Evolutionary conservation across 2,888 invertebrate species (phyloP), one percentile per base, ranked within the genome.

Genomic region (Oligia latruncula): DNA sequence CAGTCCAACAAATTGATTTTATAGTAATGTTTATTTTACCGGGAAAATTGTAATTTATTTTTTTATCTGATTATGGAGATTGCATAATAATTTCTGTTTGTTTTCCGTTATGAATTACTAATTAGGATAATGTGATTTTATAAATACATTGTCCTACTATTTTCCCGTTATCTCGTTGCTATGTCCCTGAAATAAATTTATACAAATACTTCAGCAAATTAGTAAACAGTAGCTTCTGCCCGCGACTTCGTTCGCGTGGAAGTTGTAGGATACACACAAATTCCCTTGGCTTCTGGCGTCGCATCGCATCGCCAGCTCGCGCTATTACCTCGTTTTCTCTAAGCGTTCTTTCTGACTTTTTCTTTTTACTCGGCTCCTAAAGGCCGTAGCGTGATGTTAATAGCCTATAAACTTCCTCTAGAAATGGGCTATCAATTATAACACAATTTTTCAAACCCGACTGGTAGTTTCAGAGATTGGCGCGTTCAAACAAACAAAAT

Each of bases 1-100:
- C 80, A 20, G 35, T 65, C 60, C 11, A 55, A 13, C 49, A 68
- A 74, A 80, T 85, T 80, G 64, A 87, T 84, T 84, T 82, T 20
- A 29, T 58, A 77, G 29, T 60, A 60, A 71, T 70, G 3, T 43
- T 70, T 67, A 60, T 52, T 60, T 68, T 55, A 60, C n/a, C 23
- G 20, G 20, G 8, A 68, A 65, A 62, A 62, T 2, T 40, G 5
- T 62, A 43, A 55, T 46, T 52, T 23, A 43, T 49, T 35, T 46
- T 35, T n/a, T 71, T 52, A 40, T 62, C 6, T 40, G 6, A 64
- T 64, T 43, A 58, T 0, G 20, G 15, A 29, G 11, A 76, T 76
- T 6, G 40, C 49, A 35, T 29, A 29, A 6, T 64, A 43, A 40
- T 64, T 52, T 29, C 11, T 40, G 13, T 49, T 70, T 1, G 20